phyloP scores from a whole-genome alignment of 1,140 invertebrate genomes.

The Ericerus pela region DNA sequence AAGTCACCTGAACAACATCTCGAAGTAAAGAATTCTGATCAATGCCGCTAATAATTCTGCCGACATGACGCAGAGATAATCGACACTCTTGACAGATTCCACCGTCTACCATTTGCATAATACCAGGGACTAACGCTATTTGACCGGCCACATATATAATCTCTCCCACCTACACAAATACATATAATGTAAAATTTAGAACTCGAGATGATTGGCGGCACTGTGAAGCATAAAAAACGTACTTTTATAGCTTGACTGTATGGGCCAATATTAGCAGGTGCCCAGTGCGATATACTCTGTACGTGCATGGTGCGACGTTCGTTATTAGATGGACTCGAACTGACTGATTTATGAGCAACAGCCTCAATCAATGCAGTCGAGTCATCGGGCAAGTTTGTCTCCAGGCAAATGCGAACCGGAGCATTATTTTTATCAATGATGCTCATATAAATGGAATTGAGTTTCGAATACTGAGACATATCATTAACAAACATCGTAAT shows the following conservation, averaged over 20 bases:
- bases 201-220: not conserved
- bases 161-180: conserved; percentile 46
- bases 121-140: conserved; percentile 76
- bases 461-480: conserved; percentile 56
- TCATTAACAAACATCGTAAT: conserved; percentile 67
- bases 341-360: conserved; percentile 40
- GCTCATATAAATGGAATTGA: conserved; percentile 64
- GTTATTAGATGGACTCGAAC: conserved; percentile 21
- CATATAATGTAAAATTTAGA: not conserved
- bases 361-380: conserved; percentile 64
- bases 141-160: conserved; percentile 79
- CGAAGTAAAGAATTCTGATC: conserved; percentile 54
- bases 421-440: conserved; percentile 65
- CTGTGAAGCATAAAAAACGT: conserved; percentile 20
- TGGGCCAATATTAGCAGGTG: conserved; percentile 86
- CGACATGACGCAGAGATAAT: conserved; percentile 65
- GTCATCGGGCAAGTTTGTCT: conserved; percentile 53
- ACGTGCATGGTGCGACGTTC: conserved; percentile 71
- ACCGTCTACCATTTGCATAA: conserved; percentile 53
- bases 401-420: conserved; percentile 73
- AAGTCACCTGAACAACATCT: conserved; percentile 53
- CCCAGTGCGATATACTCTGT: conserved; percentile 89
- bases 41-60: conserved; percentile 61
- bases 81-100: conserved; percentile 61
- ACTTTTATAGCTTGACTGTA: conserved; percentile 83